A percentile compares a stretch with the other conserved stretches of the same genome.
Conservation (phyloP, 2,797 vertebrate species). For the Scyliorhinus canicula region DNA sequence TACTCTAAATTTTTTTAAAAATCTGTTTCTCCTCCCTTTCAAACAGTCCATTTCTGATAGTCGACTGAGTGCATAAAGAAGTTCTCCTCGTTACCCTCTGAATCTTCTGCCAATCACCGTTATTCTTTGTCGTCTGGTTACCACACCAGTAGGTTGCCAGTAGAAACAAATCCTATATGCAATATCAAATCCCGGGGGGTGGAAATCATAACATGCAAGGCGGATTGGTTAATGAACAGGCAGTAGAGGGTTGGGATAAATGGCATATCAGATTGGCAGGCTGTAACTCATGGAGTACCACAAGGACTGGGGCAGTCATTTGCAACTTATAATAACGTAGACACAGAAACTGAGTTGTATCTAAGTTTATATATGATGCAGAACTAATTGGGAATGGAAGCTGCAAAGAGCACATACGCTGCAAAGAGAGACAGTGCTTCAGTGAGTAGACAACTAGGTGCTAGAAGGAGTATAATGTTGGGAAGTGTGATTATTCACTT, state of each 20-base stretch:
- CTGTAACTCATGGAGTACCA: neutral
- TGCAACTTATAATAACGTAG: neutral
- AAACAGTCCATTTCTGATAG: neutral
- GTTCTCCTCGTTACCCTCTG: neutral
- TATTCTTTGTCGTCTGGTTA: neutral
- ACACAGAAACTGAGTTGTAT: neutral
- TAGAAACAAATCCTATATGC: neutral
- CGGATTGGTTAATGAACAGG: neutral
- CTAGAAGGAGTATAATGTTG: neutral
- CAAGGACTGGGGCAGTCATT: neutral
- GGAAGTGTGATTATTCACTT: neutral
- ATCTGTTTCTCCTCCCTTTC: neutral
- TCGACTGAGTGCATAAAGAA: too few relatives aligned
- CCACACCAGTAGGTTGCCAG: neutral
- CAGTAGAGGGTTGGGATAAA: too few relatives aligned
- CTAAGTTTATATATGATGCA: neutral
- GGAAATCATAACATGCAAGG: neutral
- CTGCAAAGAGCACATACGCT: neutral
- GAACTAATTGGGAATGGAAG: neutral
- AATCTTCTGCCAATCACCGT: neutral
- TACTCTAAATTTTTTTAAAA: too few relatives aligned
- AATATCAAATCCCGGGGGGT: neutral
- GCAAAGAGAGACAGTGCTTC: neutral
- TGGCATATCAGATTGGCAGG: neutral
- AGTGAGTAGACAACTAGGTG: neutral